Conservation (phyloP, 2,797 vertebrate species). For the Etheostoma perlongum region DNA sequence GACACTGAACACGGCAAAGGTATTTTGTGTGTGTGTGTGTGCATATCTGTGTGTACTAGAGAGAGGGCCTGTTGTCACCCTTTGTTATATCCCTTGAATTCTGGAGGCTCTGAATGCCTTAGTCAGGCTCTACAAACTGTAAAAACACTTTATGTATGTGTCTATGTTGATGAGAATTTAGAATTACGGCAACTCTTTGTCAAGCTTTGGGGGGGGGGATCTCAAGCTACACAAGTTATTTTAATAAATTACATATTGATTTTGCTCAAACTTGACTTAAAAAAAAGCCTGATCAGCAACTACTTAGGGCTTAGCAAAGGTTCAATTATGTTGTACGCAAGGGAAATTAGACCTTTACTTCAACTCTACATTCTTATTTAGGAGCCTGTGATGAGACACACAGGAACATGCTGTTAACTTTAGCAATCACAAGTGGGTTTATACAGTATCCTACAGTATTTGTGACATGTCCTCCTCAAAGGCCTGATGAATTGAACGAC, state of each 20-base stretch:
- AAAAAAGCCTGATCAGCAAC: neutral
- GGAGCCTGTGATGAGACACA: neutral
- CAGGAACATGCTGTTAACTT: slow-evolving; percentile 25
- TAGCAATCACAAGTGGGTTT: slow-evolving; percentile 17
- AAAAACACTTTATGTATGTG: neutral
- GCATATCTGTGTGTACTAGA: slow-evolving; percentile 3
- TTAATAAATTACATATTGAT: neutral
- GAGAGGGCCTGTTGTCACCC: neutral
- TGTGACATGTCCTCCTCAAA: slow-evolving; percentile 29
- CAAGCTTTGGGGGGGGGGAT: too few relatives aligned
- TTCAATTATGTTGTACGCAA: neutral
- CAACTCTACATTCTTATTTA: neutral
- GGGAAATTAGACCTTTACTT: neutral
- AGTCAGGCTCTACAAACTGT: slow-evolving; percentile 1
- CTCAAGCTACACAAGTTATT: neutral
- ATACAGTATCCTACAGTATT: slow-evolving; percentile 15
- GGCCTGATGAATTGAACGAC: slow-evolving; percentile 28
- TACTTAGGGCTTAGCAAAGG: neutral
- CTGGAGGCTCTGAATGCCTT: slow-evolving; percentile 1
- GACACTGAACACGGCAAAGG: slow-evolving; percentile 31
- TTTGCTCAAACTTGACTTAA: neutral
- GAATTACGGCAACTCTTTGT: neutral
- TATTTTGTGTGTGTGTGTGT: slow-evolving; percentile 1
- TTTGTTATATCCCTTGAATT: slow-evolving; percentile 14
- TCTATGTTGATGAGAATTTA: neutral